Base-by-base conservation (phyloP, 92 coral and sea anemone species). In the Montipora capitata region DNA sequence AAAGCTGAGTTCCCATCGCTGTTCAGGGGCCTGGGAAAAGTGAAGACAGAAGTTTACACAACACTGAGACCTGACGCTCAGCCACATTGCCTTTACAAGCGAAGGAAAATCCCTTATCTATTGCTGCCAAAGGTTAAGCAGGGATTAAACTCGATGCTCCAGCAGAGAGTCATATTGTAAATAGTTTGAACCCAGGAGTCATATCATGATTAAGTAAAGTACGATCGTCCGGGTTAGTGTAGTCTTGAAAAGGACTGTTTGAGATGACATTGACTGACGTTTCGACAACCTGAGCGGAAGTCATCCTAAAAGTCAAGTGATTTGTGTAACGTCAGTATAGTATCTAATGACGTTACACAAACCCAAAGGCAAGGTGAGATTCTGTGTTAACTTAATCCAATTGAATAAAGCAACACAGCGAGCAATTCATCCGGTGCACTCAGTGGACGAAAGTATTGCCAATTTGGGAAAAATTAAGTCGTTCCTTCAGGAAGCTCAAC, bases 71-170 rank as follows among this genome's bases (percentile, higher is more conserved):
- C 77, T 9, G 90, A 89, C 35, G 73, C 84, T 20, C 9, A 85
- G 77, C 88, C 84, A 16, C 13, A 18, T 48, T 87, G 92, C 63
- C 9, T 87, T 27, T 66, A 69, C 74, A 72, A 81, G 12, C 82
- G 8, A 49, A 6, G 57, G 57, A 85, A 72, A 62, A 72, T 82
- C 66, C 86, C 89, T 17, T 68, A 81, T 62, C 92, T 89, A 4
- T 41, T 91, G 48, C 20, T 81, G 62, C 84, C 81, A 2, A 87
- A 91, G 68, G 92, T 92, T 0, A 81, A 92, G 43, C 38, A 69
- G 7, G 83, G 81, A 71, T 40, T 93, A 35, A 79, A 89, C 14
- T 67, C 89, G 7, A 90, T 90, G 96, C 79, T 49, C 11, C 57
- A 49, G 57, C 57, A 49, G 1, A 11, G 57, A 49, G 57, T 1